Evolutionary conservation across 1,140 invertebrate genomes (phyloP).

Genomic region (Drosophila auraria): DNA sequence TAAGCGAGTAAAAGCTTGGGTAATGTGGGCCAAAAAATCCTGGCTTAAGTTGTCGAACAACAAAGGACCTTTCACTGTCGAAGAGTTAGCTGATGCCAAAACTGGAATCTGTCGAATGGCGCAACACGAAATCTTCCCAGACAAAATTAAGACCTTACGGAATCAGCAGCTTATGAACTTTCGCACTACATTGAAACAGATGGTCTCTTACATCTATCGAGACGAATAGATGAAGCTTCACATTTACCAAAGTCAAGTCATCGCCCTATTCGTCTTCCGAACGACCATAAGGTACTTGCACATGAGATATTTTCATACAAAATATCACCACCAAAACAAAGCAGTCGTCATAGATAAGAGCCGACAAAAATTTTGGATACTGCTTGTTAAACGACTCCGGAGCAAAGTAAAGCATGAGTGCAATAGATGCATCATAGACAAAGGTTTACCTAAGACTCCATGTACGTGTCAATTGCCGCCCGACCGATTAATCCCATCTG

Average conservation of each 20-base stretch:
- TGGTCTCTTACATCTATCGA: background rate
- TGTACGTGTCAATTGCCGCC: background rate
- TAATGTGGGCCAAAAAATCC: background rate
- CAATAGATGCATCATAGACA: background rate
- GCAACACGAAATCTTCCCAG: too few species aligned
- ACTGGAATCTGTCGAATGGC: too few species aligned
- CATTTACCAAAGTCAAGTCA: too few species aligned
- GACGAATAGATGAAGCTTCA: too few species aligned
- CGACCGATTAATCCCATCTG: background rate
- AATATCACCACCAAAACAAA: background rate
- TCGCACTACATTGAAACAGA: background rate
- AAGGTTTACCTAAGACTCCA: background rate
- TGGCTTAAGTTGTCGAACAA: background rate
- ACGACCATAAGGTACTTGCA: too few species aligned
- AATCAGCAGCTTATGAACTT: background rate
- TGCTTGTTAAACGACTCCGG: background rate
- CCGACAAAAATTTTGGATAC: slow-evolving; percentile 3
- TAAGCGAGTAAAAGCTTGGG: background rate
- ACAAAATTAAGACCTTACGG: background rate
- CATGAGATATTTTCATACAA: background rate
- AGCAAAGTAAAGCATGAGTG: slow-evolving; percentile 3
- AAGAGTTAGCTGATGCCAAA: too few species aligned
- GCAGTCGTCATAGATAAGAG: background rate
- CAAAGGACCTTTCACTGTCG: background rate
- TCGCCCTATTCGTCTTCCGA: too few species aligned